These are phyloP conservation scores for Drosophila navojoa DNA, from an alignment of 1,140 invertebrate species.

Conservation along the genomic window DNA sequence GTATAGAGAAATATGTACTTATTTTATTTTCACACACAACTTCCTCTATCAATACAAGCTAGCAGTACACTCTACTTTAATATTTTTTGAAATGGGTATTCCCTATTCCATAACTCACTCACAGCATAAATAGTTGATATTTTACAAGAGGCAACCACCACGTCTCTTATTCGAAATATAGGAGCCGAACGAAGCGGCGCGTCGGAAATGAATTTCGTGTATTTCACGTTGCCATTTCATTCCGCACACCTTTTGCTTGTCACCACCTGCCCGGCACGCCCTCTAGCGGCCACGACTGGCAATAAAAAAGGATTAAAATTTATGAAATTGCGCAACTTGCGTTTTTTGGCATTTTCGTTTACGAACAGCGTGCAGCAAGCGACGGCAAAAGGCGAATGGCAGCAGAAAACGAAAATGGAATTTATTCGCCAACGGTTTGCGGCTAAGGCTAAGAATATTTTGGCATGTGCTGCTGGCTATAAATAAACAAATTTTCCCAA, in stretches of 20 bases:
- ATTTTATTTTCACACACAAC: no score
- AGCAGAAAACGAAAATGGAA: conserved; percentile 40
- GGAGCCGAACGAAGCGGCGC: conserved; percentile 36
- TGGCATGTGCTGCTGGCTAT: conserved; percentile 42
- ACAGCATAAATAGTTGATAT: neutral
- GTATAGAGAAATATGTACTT: no score
- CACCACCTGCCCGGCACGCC: neutral
- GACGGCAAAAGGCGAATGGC: conserved; percentile 36
- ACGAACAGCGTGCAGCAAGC: conserved; percentile 29
- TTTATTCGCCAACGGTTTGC: conserved; percentile 27
- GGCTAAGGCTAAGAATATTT: conserved; percentile 56
- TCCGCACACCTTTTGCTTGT: conserved; percentile 45
- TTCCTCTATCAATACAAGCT: no score
- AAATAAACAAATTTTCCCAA: conserved; percentile 60
- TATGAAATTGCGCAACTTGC: conserved; percentile 70
- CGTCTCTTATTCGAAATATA: neutral
- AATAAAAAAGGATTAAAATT: conserved; percentile 82
- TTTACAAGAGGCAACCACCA: conserved; percentile 11
- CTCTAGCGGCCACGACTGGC: conserved; percentile 26
- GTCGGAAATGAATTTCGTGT: conserved; percentile 78
- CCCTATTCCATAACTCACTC: neutral
- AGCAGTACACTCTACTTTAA: no score
- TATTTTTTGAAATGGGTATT: no score
- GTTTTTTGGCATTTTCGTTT: conserved; percentile 65
- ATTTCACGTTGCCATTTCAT: conserved; percentile 72